phyloP scores from a whole-genome alignment of 1,140 invertebrate genomes.

The Paralvinella palmiformis region DNA sequence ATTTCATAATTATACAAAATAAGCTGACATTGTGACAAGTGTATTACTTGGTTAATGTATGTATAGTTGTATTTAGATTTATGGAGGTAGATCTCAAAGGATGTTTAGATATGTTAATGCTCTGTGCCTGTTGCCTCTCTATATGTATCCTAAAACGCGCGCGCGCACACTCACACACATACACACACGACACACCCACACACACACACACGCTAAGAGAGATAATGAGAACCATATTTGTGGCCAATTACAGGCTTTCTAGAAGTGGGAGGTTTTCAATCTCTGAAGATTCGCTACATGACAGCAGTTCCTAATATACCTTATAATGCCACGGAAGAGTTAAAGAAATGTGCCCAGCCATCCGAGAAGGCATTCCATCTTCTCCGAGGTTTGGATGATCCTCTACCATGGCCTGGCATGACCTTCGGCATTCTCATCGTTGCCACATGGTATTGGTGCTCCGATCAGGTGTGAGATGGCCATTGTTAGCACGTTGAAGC shows the following conservation, averaged over 20 bases:
- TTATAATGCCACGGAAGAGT: not conserved
- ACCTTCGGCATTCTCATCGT: conserved; percentile 54
- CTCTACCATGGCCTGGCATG: conserved; percentile 57
- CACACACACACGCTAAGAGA: no score
- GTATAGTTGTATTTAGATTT: no score
- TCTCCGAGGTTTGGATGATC: conserved; percentile 47
- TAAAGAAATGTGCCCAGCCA: conserved; percentile 23
- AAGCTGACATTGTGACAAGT: no score
- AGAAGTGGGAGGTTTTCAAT: conserved; percentile 47
- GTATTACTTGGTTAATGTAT: no score
- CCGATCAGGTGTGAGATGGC: conserved; percentile 55
- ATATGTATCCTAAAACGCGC: no score
- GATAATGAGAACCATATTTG: no score
- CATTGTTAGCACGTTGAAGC: not conserved
- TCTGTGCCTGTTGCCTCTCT: no score
- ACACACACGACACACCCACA: no score
- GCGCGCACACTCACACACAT: no score
- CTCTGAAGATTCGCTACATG: conserved; percentile 37
- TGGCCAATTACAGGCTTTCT: conserved; percentile 42
- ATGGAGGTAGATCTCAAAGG: no score
- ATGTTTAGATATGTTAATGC: no score
- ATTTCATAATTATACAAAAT: no score
- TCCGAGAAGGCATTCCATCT: conserved; percentile 52
- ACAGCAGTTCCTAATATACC: conserved; percentile 25
- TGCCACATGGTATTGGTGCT: conserved; percentile 58